These are phyloP conservation scores for Epinephelus moara DNA, from an alignment of 2,113 vertebrate genomes.

Conservation along the genomic window DNA sequence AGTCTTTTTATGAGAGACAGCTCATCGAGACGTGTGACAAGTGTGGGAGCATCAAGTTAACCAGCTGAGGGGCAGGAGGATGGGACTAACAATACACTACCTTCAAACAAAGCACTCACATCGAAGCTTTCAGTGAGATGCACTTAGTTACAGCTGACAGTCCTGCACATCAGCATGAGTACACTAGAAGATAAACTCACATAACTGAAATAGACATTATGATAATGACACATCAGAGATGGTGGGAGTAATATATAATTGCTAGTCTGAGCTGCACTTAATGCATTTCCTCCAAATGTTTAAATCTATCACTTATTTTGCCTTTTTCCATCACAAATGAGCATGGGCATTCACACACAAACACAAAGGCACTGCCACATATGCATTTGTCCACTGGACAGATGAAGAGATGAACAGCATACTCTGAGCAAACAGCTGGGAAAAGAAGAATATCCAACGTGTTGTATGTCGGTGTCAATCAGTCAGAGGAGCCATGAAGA, in stretches of 20 bases:
- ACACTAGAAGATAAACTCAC: slow-evolving; percentile 23
- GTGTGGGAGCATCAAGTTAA: slow-evolving; percentile 16
- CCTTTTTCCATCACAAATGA: slow-evolving; percentile 12
- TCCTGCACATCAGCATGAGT: slow-evolving; percentile 1
- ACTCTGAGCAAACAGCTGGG: background rate
- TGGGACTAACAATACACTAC: slow-evolving; percentile 17
- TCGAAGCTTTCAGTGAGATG: slow-evolving; percentile 39
- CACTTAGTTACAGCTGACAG: slow-evolving; percentile 26
- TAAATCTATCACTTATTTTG: slow-evolving; percentile 51
- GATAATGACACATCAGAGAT: slow-evolving; percentile 53
- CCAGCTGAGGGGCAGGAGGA: slow-evolving; percentile 16
- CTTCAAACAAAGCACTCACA: slow-evolving; percentile 24
- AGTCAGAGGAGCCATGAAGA: background rate
- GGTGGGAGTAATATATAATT: slow-evolving; percentile 56
- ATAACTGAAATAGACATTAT: slow-evolving; percentile 47
- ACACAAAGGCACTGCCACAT: background rate
- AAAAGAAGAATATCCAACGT: background rate
- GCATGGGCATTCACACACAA: background rate
- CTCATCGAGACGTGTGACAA: slow-evolving; percentile 18
- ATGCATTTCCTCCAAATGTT: slow-evolving; percentile 51
- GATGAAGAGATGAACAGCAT: slow-evolving; percentile 1
- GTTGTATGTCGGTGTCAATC: background rate
- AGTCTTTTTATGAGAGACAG: slow-evolving; percentile 18
- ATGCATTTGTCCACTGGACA: background rate
- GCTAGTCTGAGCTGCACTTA: slow-evolving; percentile 43